These are phyloP conservation scores for Frankliniella intonsa DNA, from an alignment of 2,888 invertebrate species.

Conservation along the genomic window DNA sequence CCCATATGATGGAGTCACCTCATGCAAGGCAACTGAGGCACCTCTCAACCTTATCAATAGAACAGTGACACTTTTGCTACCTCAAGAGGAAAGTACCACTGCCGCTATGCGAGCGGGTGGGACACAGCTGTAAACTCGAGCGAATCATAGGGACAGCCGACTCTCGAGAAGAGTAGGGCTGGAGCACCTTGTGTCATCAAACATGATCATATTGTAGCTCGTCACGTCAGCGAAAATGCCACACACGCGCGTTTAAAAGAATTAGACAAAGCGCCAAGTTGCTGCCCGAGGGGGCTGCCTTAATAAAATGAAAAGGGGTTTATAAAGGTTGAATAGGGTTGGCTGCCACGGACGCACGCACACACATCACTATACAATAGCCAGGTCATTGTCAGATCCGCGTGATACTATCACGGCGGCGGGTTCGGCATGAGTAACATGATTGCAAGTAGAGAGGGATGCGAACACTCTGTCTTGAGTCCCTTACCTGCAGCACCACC, in stretches of 20 bases:
- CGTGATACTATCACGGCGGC: not conserved
- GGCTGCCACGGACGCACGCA: not conserved
- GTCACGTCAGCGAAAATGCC: conserved; percentile 22
- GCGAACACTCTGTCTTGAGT: too few relatives aligned
- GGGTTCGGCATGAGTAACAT: too few relatives aligned
- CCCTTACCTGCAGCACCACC: too few relatives aligned
- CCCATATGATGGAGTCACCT: too few relatives aligned
- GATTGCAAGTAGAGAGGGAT: too few relatives aligned
- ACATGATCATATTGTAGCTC: conserved; percentile 17
- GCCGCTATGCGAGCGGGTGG: too few relatives aligned
- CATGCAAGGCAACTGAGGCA: too few relatives aligned
- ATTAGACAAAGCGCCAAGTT: not conserved
- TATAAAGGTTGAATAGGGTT: conserved; percentile 17
- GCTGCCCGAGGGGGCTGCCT: not conserved
- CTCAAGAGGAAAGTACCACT: too few relatives aligned
- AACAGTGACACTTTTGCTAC: too few relatives aligned
- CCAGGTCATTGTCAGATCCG: conserved; percentile 1
- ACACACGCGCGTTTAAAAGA: conserved; percentile 3
- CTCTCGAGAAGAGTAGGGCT: not conserved
- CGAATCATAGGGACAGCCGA: too few relatives aligned
- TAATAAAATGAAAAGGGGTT: conserved; percentile 23
- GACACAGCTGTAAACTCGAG: too few relatives aligned
- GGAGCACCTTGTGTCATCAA: not conserved
- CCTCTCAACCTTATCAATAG: too few relatives aligned
- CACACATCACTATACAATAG: conserved; percentile 9